Evolutionary conservation across 2,113 vertebrate species (phyloP), one percentile per base, ranked within the genome.

Genomic region (Brienomyrus longianalis): DNA sequence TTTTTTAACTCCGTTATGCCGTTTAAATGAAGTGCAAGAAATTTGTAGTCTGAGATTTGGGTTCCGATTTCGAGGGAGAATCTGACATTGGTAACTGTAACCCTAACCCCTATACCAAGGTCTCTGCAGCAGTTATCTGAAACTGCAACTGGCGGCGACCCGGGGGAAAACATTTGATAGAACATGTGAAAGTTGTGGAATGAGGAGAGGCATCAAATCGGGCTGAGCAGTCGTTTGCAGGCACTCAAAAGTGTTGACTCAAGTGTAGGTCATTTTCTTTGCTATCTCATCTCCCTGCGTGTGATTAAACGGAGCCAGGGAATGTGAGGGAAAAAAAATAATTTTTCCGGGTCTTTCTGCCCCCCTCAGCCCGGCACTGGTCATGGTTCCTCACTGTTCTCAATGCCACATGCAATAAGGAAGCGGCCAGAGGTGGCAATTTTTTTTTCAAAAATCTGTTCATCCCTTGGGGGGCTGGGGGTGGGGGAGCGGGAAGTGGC

Each of bases 191-290:
- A 91, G 88, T 62, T 48, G 31, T 91, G 91, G n/a, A 91, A 83
- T 90, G 1, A 27, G 89, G 87, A 92, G 88, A 89, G 89, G 84
- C 86, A 84, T n/a, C 86, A n/a, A 87, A 89, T 94, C 91, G 86
- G 89, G 86, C 92, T 91, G 89, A 91, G 90, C 93, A 87, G 92
- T 87, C 19, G 87, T 89, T 91, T 92, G 54, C 89, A 74, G 54
- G 59, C 90, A 90, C 59, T 90, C 87, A 5, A 86, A 90, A 92
- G 90, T 77, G 23, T 87, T 90, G 89, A 83, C 84, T 87, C 87
- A 86, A 89, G 89, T 59, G 88, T 31, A 27, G 27, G 31, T 43
- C 77, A 89, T 89, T 83, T 89, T 89, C 88, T 56, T 50, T 31
- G n/a, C 77, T 31, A 21, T 66, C 70, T 52, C 50, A 39, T 83